Percentiles rank a stretch among this genome's conserved stretches.
Conservation (phyloP, 2,113 vertebrate species). For the Tyrannus savana region DNA sequence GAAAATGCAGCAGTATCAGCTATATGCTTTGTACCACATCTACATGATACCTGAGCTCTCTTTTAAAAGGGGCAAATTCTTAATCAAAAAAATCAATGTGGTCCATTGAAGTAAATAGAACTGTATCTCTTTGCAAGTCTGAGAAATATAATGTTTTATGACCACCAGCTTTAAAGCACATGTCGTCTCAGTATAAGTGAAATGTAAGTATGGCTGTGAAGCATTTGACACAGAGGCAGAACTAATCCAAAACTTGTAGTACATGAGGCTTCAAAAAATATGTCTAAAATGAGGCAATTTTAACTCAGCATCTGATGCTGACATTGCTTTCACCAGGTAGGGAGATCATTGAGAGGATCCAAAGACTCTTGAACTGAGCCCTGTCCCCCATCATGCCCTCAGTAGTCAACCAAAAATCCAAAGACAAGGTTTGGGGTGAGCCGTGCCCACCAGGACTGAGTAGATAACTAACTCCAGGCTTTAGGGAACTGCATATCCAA, state of each 20-base stretch:
- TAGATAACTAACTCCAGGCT: background rate
- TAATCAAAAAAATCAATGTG: background rate
- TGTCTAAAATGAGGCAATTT: background rate
- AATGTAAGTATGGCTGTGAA: background rate
- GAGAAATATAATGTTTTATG: background rate
- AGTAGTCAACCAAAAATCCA: background rate
- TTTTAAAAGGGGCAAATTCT: background rate
- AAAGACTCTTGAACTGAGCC: background rate
- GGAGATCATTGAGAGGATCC: background rate
- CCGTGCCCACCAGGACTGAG: background rate
- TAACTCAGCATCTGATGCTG: background rate
- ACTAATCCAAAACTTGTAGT: background rate
- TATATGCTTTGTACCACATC: background rate
- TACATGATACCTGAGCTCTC: background rate
- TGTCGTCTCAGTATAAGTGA: background rate
- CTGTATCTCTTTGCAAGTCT: background rate
- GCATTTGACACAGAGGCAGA: background rate
- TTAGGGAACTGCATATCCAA: background rate
- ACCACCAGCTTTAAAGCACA: background rate
- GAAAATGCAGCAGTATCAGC: background rate
- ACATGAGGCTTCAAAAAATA: background rate
- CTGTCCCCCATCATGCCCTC: rapidly evolving
- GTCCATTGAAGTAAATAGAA: background rate
- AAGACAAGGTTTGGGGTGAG: background rate
- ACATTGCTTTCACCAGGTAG: background rate